Conservation (phyloP, 2,888 invertebrate species). For the Xestoiulus laeticollis region DNA sequence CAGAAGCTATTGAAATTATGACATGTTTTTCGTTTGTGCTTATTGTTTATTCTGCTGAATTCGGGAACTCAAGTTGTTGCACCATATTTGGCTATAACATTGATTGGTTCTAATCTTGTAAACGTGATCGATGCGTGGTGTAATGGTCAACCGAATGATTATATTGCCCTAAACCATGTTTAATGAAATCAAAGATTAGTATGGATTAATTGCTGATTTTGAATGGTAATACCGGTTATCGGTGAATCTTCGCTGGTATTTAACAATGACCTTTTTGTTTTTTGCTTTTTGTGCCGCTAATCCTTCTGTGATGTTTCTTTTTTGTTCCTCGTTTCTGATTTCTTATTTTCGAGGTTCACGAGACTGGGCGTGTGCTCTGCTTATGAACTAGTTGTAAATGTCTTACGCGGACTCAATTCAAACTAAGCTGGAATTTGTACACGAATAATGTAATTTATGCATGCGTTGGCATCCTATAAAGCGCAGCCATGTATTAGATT, state of each 20-base stretch:
- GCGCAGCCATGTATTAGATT: conserved; percentile 26
- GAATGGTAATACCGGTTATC: neutral
- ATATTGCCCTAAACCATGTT: too few species aligned
- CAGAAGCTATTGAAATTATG: too few species aligned
- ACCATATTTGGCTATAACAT: too few species aligned
- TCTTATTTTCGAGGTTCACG: neutral
- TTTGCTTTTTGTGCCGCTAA: neutral
- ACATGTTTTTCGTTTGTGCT: too few species aligned
- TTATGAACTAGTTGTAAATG: conserved; percentile 26
- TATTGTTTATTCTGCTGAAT: too few species aligned
- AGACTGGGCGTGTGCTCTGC: conserved; percentile 1
- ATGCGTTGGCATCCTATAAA: conserved; percentile 1
- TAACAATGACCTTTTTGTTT: neutral
- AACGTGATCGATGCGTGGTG: too few species aligned
- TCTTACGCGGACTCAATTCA: neutral
- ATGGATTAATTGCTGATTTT: neutral
- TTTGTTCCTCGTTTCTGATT: neutral
- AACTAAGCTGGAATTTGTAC: conserved; percentile 8
- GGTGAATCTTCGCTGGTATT: neutral
- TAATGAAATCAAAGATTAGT: neutral
- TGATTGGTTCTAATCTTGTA: too few species aligned
- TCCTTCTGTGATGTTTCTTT: neutral
- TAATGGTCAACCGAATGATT: too few species aligned
- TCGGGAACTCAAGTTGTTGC: too few species aligned
- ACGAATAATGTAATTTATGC: conserved; percentile 18